Evolutionary conservation across 2,797 vertebrate genomes (phyloP).

Genomic region (Gobio occitaniae): DNA sequence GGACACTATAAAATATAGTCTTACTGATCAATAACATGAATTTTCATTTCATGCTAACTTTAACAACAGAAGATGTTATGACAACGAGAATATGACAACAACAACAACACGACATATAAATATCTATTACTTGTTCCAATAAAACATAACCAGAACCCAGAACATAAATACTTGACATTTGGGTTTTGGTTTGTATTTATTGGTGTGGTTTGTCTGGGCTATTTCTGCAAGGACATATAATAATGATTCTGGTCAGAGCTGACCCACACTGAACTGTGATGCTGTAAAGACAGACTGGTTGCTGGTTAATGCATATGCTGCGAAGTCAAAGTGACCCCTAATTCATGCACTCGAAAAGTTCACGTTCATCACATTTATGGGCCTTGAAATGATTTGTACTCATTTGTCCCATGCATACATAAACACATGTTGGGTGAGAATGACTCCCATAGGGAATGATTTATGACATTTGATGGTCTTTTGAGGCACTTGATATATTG

Average conservation of each 20-base stretch:
- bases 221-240: background rate
- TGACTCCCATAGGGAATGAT: slow-evolving; percentile 28
- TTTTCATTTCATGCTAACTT: background rate
- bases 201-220: background rate
- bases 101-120: slow-evolving; percentile 21
- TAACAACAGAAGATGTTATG: background rate
- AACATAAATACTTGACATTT: slow-evolving; percentile 23
- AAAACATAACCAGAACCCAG: slow-evolving; percentile 17
- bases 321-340: slow-evolving; percentile 33
- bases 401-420: slow-evolving; percentile 19
- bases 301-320: background rate
- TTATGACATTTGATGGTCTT: slow-evolving; percentile 34
- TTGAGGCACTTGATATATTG: slow-evolving; percentile 27
- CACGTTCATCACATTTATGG: slow-evolving; percentile 17
- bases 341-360: slow-evolving; percentile 28
- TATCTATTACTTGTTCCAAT: slow-evolving; percentile 5
- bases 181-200: slow-evolving; percentile 16
- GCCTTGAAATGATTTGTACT: slow-evolving; percentile 34
- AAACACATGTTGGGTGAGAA: slow-evolving; percentile 28
- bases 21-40: background rate
- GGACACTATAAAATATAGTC: background rate
- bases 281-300: slow-evolving; percentile 18
- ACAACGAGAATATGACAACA: background rate
- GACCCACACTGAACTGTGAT: background rate
- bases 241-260: slow-evolving; percentile 26